These are phyloP conservation scores for Latrodectus elegans DNA, from an alignment of 2,888 invertebrate genomes.

Conservation along the genomic window DNA sequence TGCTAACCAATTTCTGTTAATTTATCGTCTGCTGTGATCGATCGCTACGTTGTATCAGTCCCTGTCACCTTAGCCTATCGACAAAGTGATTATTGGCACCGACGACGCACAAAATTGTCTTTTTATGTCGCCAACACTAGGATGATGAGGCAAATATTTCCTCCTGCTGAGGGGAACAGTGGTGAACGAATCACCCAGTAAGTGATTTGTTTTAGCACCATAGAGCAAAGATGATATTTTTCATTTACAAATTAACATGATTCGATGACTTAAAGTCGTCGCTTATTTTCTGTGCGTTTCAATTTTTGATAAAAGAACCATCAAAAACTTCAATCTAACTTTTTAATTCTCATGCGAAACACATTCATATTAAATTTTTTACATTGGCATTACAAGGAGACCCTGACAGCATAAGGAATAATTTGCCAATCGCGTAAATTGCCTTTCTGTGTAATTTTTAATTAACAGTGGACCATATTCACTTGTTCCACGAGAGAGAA, in stretches of 20 bases:
- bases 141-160: slow-evolving; percentile 5
- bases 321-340: not conserved
- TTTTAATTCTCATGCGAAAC: too few species aligned
- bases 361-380: too few species aligned
- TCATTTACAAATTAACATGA: not conserved
- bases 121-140: slow-evolving; percentile 1
- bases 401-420: too few species aligned
- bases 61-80: slow-evolving; percentile 55
- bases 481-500: too few species aligned
- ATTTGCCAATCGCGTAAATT: too few species aligned
- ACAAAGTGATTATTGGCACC: slow-evolving; percentile 57
- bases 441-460: too few species aligned
- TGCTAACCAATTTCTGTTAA: slow-evolving; percentile 8
- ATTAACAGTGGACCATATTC: too few species aligned
- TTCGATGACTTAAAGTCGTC: not conserved
- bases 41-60: slow-evolving; percentile 28
- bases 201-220: not conserved
- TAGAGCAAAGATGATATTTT: not conserved
- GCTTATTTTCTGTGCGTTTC: not conserved
- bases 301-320: not conserved
- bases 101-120: not conserved
- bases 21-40: slow-evolving; percentile 46
- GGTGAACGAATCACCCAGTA: slow-evolving; percentile 13
- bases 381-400: too few species aligned
- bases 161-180: slow-evolving; percentile 20